Conservation (phyloP, 2,888 invertebrate genomes). For the Philonicus albiceps region DNA sequence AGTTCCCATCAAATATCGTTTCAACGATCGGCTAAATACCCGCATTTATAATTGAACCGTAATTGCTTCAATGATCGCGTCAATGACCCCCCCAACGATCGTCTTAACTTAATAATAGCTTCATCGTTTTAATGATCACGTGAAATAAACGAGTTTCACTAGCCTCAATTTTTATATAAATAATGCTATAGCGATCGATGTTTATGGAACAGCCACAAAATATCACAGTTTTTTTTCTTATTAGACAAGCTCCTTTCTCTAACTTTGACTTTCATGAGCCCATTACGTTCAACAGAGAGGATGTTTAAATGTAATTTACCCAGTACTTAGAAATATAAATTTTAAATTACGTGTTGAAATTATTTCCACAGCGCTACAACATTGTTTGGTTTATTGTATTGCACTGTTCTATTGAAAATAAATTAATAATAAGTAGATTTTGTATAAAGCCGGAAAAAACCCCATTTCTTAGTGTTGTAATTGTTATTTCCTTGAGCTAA, state of each 20-base stretch:
- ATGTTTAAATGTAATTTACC: neutral
- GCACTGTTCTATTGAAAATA: neutral
- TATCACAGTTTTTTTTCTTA: neutral
- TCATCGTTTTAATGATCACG: too few species aligned
- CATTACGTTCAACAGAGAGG: neutral
- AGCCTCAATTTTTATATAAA: too few species aligned
- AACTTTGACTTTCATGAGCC: neutral
- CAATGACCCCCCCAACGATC: too few species aligned
- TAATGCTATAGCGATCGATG: too few species aligned
- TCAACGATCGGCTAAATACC: too few species aligned
- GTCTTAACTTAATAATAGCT: too few species aligned
- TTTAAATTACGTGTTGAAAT: neutral
- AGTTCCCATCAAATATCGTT: too few species aligned
- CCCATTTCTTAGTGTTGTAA: neutral
- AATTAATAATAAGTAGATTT: neutral
- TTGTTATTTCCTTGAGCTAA: neutral
- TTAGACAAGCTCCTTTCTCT: neutral
- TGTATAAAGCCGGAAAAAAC: neutral
- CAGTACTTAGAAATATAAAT: neutral
- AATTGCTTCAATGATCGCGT: too few species aligned
- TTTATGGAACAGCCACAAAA: neutral
- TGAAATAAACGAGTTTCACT: too few species aligned
- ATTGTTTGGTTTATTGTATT: neutral
- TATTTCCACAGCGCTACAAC: neutral
- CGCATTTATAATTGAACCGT: too few species aligned